These are phyloP conservation scores for Hipparchia semele DNA, from an alignment of 2,888 invertebrate species.

Conservation along the genomic window DNA sequence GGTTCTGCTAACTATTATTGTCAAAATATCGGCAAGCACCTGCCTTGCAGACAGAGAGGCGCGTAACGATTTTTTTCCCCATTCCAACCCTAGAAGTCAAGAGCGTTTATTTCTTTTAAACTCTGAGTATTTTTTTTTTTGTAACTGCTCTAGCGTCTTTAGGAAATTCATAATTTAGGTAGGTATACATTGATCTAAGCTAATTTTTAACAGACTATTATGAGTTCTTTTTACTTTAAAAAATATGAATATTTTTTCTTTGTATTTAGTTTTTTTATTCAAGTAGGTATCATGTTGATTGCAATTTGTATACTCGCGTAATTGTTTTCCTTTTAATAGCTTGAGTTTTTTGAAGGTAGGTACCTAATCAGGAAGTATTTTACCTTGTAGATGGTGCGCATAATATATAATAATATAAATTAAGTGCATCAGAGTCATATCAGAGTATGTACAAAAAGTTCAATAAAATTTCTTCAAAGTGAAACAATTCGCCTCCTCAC, in stretches of 20 bases:
- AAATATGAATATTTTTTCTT: no score
- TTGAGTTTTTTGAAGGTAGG: no score
- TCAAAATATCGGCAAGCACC: constrained; percentile 80
- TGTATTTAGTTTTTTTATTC: no score
- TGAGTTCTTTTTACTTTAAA: no score
- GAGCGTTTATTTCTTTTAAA: constrained; percentile 25
- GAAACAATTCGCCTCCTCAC: constrained; percentile 72
- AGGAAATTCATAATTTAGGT: not conserved
- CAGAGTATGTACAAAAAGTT: not conserved
- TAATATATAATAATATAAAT: not conserved
- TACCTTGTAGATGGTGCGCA: no score
- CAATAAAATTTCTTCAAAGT: constrained; percentile 44
- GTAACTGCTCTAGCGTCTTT: not conserved
- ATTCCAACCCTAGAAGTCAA: constrained; percentile 25
- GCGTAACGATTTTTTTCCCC: constrained; percentile 60
- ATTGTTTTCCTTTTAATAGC: no score
- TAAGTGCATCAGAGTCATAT: not conserved
- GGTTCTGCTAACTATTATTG: constrained; percentile 80
- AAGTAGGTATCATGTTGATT: not conserved
- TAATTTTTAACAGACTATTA: no score
- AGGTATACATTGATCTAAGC: no score
- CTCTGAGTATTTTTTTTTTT: constrained; percentile 7
- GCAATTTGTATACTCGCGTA: not conserved
- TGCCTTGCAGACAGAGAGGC: constrained; percentile 73
- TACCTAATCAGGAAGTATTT: no score